Conservation (phyloP, 2,888 invertebrate genomes). For the Lottia gigantea region DNA sequence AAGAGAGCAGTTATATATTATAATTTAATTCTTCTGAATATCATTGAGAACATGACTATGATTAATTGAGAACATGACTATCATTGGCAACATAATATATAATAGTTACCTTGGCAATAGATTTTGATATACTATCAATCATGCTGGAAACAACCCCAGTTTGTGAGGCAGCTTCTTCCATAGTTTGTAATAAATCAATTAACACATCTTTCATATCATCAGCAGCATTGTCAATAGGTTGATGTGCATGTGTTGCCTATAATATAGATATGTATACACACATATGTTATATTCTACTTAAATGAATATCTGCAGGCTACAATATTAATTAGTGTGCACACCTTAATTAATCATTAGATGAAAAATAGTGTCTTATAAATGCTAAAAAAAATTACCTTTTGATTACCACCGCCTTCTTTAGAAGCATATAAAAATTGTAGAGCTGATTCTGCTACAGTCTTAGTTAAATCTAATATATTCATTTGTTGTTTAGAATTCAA, state of each 20-base stretch:
- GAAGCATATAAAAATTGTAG: slow-evolving; percentile 85
- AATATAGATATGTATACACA: no score
- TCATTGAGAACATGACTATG: no score
- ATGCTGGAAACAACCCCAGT: slow-evolving; percentile 90
- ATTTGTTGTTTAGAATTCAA: slow-evolving; percentile 89
- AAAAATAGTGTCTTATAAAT: no score
- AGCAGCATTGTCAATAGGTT: slow-evolving; percentile 84
- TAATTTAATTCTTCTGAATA: no score
- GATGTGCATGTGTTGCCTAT: slow-evolving; percentile 81
- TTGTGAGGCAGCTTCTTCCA: slow-evolving; percentile 80
- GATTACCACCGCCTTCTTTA: slow-evolving; percentile 93
- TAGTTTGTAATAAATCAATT: slow-evolving; percentile 79
- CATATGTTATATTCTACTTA: no score
- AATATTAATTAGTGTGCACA: no score
- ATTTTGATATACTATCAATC: slow-evolving; percentile 88
- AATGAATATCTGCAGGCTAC: no score
- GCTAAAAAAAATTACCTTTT: slow-evolving; percentile 73
- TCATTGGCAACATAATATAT: no score
- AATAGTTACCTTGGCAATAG: slow-evolving; percentile 74
- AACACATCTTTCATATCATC: slow-evolving; percentile 83
- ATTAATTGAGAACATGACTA: no score
- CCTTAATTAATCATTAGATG: no score
- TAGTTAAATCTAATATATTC: slow-evolving; percentile 87
- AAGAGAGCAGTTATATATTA: no score
- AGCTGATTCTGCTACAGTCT: slow-evolving; percentile 94